Conservation (phyloP, 2,113 vertebrate genomes). For the Alaudala cheleensis region DNA sequence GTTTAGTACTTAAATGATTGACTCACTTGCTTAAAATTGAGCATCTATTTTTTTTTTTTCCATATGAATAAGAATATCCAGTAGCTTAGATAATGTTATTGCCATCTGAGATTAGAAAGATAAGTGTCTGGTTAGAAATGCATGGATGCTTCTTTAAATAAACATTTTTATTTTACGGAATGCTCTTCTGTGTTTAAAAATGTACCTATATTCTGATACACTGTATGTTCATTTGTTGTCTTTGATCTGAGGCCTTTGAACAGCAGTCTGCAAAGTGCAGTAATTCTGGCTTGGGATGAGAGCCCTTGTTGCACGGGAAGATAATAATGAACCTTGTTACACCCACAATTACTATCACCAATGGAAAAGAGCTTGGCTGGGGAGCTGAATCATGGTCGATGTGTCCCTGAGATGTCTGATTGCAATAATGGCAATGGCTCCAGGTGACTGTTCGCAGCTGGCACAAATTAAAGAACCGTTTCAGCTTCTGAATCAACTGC, state of each 20-base stretch:
- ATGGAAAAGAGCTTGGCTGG: not conserved
- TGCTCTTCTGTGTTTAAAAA: not conserved
- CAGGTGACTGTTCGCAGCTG: not conserved
- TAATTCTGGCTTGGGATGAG: not conserved
- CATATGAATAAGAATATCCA: not conserved
- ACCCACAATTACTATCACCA: not conserved
- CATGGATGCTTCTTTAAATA: not conserved
- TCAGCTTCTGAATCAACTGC: not conserved
- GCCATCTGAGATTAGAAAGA: not conserved
- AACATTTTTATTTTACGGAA: not conserved
- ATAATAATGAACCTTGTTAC: not conserved
- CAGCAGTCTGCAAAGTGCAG: not conserved
- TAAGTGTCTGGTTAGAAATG: not conserved
- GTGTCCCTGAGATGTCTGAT: not conserved
- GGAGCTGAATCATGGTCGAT: not conserved
- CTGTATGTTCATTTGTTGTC: accelerated
- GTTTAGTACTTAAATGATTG: not conserved
- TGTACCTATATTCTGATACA: not conserved
- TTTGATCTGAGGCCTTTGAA: not conserved
- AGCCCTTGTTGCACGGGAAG: not conserved
- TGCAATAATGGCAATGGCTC: constrained; percentile 13
- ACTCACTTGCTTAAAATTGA: not conserved
- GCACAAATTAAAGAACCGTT: not conserved
- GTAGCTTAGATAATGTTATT: not conserved
- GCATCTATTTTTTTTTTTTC: not conserved